Base-by-base conservation (phyloP, 2,113 vertebrate species). In the Tapirus terrestris region DNA sequence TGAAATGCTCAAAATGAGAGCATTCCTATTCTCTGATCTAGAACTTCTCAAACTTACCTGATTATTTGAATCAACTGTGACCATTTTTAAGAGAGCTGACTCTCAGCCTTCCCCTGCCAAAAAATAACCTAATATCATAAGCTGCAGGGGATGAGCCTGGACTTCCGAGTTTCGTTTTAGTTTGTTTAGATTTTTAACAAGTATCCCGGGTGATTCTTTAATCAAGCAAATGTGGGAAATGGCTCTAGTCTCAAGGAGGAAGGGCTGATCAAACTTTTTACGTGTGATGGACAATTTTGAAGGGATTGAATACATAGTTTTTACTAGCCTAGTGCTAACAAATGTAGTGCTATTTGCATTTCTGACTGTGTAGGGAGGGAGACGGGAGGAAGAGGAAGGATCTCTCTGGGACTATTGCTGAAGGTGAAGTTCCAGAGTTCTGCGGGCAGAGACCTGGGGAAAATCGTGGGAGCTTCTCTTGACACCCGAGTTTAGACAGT, bases 161-260 rank as follows among this genome's bases (percentile, higher is more conserved):
- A 7, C 51, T 61, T 33, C 13, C 36, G 33, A 33, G 20, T 63
- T 72, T 48, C 27, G n/a, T 56, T 96, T 48, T 63, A 48, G 58
- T 85, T 88, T 83, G 17, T 89, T 93, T 39, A 33, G 9, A 70
- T 76, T 51, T 92, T 48, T 73, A 81, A 79, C 17, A 75, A 68
- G 53, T 27, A 39, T 67, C 83, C 16, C 33, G 29, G 21, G 16
- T 85, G 87, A 94, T 86, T 81, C 23, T 95, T 85, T 86, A 43
- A 80, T 87, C 39, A 84, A 27, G 20, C 17, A 58, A 91, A 45
- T n/a, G 58, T 79, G 3, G 29, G 9, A 58, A 65, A 45, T 5
- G 48, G 31, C 48, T 65, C 48, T 65, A 60, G 53, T 48, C 14
- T 61, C 60, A 76, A 94, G 48, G 33, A 77, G 18, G 3, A 70